Conservation (phyloP, 2,888 invertebrate genomes). For the Epicampocera succincta region DNA sequence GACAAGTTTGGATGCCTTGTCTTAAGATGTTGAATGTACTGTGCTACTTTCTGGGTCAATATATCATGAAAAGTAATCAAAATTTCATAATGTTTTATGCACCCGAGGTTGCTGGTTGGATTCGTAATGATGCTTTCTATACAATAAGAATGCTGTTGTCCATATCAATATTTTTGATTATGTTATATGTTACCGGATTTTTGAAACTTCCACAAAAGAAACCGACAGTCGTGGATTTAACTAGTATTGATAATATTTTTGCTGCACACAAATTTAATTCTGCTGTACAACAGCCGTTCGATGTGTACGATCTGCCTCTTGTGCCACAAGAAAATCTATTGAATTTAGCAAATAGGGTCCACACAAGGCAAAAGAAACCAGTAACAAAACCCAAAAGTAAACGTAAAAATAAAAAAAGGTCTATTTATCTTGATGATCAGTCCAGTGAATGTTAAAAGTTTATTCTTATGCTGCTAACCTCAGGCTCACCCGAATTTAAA, state of each 20-base stretch:
- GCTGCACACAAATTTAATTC: background rate
- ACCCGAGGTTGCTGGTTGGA: conserved; percentile 70
- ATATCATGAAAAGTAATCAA: conserved; percentile 70
- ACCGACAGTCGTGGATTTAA: background rate
- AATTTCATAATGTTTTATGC: conserved; percentile 69
- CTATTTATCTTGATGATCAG: conserved; percentile 45
- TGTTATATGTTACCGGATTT: conserved; percentile 67
- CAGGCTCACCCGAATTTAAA: too few relatives aligned
- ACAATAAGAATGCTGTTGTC: conserved; percentile 72
- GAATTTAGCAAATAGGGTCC: conserved; percentile 64
- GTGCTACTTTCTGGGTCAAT: conserved; percentile 71
- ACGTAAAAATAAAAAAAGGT: conserved; percentile 57
- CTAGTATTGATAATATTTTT: background rate
- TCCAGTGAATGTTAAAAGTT: conserved; percentile 53
- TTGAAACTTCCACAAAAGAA: conserved; percentile 38
- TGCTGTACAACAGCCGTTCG: conserved; percentile 15
- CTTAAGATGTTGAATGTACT: conserved; percentile 70
- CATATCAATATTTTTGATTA: conserved; percentile 63
- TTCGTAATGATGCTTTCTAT: conserved; percentile 72
- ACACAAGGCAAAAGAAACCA: conserved; percentile 57
- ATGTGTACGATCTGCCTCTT: conserved; percentile 67
- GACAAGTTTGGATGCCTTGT: conserved; percentile 74
- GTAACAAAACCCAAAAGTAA: conserved; percentile 63
- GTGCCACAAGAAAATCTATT: conserved; percentile 70
- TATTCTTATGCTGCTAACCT: background rate